These are phyloP conservation scores for Xanthorhoe spadicearia DNA, from an alignment of 2,888 invertebrate genomes.

Conservation along the genomic window DNA sequence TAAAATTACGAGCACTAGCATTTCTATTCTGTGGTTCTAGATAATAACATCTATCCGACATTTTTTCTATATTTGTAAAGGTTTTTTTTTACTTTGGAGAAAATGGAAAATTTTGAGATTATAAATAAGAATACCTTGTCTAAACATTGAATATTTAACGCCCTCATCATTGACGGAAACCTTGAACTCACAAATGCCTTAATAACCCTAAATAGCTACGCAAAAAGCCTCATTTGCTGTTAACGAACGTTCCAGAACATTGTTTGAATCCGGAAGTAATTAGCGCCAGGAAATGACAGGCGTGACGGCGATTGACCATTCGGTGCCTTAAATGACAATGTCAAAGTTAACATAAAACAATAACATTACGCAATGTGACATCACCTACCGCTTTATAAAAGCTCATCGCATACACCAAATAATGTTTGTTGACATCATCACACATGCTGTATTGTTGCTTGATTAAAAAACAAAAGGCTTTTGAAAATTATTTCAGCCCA, in stretches of 20 bases:
- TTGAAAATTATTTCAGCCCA: too few relatives aligned
- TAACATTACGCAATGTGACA: constrained; percentile 44
- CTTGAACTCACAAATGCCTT: constrained; percentile 4
- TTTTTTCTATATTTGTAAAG: too few relatives aligned
- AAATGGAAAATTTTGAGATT: too few relatives aligned
- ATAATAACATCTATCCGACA: too few relatives aligned
- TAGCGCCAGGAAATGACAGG: constrained; percentile 66
- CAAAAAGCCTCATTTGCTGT: constrained; percentile 23
- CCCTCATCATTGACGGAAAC: constrained; percentile 6
- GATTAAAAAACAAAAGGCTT: too few relatives aligned
- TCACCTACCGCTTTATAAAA: constrained; percentile 8
- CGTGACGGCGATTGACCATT: constrained; percentile 56
- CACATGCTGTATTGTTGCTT: too few relatives aligned
- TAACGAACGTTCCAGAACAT: constrained; percentile 38
- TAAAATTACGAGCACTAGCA: too few relatives aligned
- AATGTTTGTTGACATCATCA: too few relatives aligned
- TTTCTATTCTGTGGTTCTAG: too few relatives aligned
- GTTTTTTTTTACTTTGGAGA: too few relatives aligned
- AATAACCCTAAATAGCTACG: constrained; percentile 10
- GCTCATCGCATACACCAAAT: not conserved
- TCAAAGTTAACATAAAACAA: constrained; percentile 57
- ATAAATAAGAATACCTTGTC: too few relatives aligned
- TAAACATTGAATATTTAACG: not conserved
- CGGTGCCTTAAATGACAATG: constrained; percentile 62
- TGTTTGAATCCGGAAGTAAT: constrained; percentile 65